phyloP scores from a whole-genome alignment of 2,113 vertebrate genomes.

The Hystrix cristata region DNA sequence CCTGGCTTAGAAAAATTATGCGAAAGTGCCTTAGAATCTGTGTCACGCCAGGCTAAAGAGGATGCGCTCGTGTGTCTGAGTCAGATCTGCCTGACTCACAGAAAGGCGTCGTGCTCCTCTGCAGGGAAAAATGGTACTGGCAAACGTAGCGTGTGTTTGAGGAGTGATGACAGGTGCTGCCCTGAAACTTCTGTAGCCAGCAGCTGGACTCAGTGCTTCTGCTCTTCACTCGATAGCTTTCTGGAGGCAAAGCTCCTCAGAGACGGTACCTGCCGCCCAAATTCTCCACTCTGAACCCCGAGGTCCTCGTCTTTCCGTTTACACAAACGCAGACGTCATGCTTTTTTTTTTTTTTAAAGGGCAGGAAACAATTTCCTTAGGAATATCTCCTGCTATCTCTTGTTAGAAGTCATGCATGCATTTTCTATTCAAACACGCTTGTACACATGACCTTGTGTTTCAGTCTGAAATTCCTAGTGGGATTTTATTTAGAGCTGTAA shows the following conservation, averaged over 20 bases:
- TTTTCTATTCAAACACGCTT: constrained; percentile 27
- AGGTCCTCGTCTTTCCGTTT: not conserved
- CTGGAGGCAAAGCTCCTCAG: not conserved
- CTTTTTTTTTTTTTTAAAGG: constrained; percentile 62
- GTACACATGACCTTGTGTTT: constrained; percentile 39
- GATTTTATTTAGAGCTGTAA: constrained; percentile 62
- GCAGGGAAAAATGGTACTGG: not conserved
- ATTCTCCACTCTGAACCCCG: not conserved
- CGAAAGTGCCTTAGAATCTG: not conserved
- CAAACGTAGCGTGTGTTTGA: not conserved
- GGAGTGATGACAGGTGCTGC: not conserved
- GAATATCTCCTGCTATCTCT: not conserved
- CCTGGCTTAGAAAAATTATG: not conserved
- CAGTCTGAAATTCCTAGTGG: constrained; percentile 65
- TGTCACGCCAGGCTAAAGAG: not conserved
- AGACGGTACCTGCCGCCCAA: not conserved
- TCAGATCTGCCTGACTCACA: constrained; percentile 54
- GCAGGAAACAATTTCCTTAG: constrained; percentile 63
- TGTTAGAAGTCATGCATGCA: constrained; percentile 15
- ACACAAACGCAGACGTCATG: not conserved
- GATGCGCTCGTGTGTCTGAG: not conserved
- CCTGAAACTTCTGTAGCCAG: not conserved
- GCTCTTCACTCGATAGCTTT: not conserved
- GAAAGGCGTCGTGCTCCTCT: not conserved
- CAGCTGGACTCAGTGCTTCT: not conserved